Evolutionary conservation across 2,888 invertebrate genomes (phyloP).

Genomic region (Melinopterus prodromus): DNA sequence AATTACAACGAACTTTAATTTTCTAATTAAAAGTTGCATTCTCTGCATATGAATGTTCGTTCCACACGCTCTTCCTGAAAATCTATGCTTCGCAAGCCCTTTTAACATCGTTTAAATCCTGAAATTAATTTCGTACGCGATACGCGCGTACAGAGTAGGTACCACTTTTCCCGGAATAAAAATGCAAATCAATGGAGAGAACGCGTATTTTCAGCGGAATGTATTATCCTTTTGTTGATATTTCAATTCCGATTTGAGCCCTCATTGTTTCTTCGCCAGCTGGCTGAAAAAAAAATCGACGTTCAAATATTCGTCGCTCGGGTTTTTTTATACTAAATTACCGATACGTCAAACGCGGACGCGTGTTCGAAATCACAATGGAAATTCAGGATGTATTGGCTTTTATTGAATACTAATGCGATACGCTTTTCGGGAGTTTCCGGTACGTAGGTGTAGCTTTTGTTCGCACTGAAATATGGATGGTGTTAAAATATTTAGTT

Average conservation of each 20-base stretch:
- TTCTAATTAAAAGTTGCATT: neutral
- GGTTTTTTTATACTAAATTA: neutral
- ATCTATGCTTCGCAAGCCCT: neutral
- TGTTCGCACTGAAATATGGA: neutral
- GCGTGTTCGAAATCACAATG: neutral
- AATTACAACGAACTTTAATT: neutral
- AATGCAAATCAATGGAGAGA: neutral
- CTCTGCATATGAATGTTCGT: neutral
- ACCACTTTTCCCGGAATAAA: neutral
- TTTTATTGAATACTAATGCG: neutral
- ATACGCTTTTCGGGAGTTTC: neutral
- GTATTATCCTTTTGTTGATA: neutral
- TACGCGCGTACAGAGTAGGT: neutral
- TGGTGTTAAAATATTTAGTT: too few species aligned
- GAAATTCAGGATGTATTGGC: neutral
- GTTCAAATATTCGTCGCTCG: neutral
- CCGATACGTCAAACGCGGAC: neutral
- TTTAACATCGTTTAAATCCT: neutral
- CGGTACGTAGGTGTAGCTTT: neutral
- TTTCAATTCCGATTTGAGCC: neutral
- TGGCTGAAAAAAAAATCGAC: neutral
- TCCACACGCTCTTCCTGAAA: neutral
- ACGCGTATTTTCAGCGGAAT: neutral
- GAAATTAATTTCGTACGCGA: neutral
- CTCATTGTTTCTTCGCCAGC: neutral